Evolutionary conservation across 2,113 vertebrate genomes (phyloP).

Genomic region (Larimichthys polyactis): DNA sequence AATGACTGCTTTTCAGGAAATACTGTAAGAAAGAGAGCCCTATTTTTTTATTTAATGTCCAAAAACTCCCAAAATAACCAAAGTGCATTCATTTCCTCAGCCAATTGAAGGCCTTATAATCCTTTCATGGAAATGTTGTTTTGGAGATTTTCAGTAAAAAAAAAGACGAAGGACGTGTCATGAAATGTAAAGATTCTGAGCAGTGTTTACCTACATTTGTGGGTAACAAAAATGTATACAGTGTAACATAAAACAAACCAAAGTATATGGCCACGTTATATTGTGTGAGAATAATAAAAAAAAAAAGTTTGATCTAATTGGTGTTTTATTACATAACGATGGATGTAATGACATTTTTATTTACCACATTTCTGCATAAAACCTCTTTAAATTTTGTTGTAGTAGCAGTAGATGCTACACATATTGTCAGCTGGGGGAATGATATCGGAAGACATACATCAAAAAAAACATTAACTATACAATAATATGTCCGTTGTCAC

Average conservation of each 20-base stretch:
- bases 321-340: neutral
- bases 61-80: neutral
- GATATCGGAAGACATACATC: neutral
- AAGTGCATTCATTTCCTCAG: neutral
- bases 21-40: neutral
- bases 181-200: neutral
- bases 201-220: neutral
- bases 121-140: neutral
- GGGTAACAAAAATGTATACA: neutral
- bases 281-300: neutral
- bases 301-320: neutral
- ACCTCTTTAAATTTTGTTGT: neutral
- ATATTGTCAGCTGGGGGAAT: neutral
- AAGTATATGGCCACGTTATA: neutral
- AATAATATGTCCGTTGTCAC: neutral
- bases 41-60: neutral
- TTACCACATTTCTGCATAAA: neutral
- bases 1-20: conserved; percentile 4
- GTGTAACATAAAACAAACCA: neutral
- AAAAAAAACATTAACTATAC: neutral
- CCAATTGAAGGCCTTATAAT: neutral
- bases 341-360: neutral
- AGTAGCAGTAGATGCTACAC: neutral
- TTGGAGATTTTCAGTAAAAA: neutral
- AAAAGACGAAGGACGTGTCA: neutral